A percentile compares a stretch with the other conserved stretches of the same genome.
Evolutionary conservation across 2,797 vertebrate genomes (phyloP).

Genomic region (Pogoniulus pusillus): DNA sequence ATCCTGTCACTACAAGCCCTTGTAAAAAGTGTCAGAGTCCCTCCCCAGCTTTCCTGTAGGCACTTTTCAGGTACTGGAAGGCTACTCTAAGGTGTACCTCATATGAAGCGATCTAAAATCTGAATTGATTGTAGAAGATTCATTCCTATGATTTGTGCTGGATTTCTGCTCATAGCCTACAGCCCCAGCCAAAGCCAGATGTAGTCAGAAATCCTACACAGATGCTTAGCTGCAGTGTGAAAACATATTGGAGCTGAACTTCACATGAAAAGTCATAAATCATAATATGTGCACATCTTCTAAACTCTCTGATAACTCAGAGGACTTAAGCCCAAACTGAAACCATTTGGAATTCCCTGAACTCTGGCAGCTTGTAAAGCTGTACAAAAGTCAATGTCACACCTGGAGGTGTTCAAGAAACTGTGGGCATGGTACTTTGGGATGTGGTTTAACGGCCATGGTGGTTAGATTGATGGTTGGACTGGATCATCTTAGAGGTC

Average conservation of each 20-base stretch:
- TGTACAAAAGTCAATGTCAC: neutral
- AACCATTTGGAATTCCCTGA: neutral
- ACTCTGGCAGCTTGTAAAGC: neutral
- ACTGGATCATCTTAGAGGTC: too few species aligned
- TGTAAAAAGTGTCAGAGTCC: too few species aligned
- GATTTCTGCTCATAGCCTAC: neutral
- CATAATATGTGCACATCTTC: neutral
- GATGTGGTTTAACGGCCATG: too few species aligned
- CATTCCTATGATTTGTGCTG: neutral
- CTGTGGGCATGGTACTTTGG: too few species aligned
- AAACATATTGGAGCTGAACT: neutral
- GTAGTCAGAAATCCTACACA: neutral
- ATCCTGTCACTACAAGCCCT: too few species aligned
- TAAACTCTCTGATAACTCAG: neutral
- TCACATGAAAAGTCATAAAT: neutral
- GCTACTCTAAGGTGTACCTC: neutral
- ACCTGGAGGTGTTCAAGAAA: neutral
- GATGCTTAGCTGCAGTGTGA: neutral
- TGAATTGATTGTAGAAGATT: neutral
- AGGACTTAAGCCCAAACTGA: neutral
- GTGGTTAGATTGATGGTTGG: too few species aligned
- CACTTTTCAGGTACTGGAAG: too few species aligned
- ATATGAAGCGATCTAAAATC: neutral
- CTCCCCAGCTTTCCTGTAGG: too few species aligned
- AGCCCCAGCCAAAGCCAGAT: neutral